Percentiles rank a stretch among this genome's conserved stretches.
Conservation (phyloP, 2,888 invertebrate species). For the Horisme vitalbata region DNA sequence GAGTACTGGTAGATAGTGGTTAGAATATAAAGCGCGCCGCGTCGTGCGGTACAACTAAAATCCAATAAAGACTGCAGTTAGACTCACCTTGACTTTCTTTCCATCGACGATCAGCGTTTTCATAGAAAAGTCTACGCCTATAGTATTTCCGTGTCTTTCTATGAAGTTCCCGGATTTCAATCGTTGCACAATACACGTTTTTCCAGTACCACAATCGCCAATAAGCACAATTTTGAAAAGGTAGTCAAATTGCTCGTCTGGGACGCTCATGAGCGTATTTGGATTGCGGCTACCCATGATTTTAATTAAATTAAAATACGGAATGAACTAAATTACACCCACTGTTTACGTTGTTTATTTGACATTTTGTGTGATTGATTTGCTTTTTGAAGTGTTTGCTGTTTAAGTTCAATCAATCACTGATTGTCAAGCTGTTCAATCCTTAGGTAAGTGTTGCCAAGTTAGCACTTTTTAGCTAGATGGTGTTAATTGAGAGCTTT, state of each 20-base stretch:
- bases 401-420: too few species aligned
- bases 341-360: constrained; percentile 60
- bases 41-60: too few species aligned
- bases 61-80: constrained; percentile 38
- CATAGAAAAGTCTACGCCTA: constrained; percentile 99
- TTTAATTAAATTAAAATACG: constrained; percentile 44
- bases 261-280: constrained; percentile 88
- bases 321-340: constrained; percentile 28
- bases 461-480: too few species aligned
- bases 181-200: constrained; percentile 97
- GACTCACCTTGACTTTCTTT: constrained; percentile 94
- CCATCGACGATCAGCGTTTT: constrained; percentile 97
- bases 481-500: too few species aligned
- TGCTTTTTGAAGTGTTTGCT: too few species aligned
- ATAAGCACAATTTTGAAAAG: constrained; percentile 97
- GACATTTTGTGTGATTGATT: too few species aligned
- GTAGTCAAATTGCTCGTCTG: constrained; percentile 95
- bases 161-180: constrained; percentile 98
- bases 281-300: constrained; percentile 89
- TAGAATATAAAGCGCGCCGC: too few species aligned
- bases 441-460: too few species aligned
- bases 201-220: constrained; percentile 95
- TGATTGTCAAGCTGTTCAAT: too few species aligned
- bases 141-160: constrained; percentile 97
- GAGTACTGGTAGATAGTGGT: too few species aligned